phyloP scores from a whole-genome alignment of 2,888 invertebrate genomes.

The Phlogophora meticulosa region DNA sequence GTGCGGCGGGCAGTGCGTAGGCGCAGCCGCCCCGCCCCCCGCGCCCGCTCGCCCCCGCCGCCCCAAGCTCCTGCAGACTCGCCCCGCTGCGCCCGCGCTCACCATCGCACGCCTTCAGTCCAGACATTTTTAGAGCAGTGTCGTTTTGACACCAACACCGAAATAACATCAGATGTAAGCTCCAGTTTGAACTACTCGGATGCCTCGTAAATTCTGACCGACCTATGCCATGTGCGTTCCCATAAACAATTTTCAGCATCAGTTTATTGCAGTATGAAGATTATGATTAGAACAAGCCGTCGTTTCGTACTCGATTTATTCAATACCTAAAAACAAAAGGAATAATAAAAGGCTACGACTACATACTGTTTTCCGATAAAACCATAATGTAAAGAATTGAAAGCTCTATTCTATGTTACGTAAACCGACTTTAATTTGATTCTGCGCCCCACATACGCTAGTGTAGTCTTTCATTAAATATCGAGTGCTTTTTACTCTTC shows the following conservation, averaged over 20 bases:
- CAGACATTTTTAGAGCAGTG: conserved; percentile 90
- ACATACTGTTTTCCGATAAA: conserved; percentile 47
- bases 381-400: conserved; percentile 36
- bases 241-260: conserved; percentile 56
- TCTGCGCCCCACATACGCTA: conserved; percentile 39
- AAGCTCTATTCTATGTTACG: conserved; percentile 40
- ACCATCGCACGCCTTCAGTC: conserved; percentile 70
- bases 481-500: conserved; percentile 16
- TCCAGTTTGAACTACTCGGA: conserved; percentile 78
- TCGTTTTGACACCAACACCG: conserved; percentile 90
- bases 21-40: conserved; percentile 77
- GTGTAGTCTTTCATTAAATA: conserved; percentile 13
- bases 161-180: conserved; percentile 87
- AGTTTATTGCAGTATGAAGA: conserved; percentile 12
- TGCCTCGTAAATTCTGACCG: conserved; percentile 77
- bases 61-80: conserved; percentile 57
- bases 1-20: conserved; percentile 87
- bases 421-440: conserved; percentile 50
- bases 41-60: conserved; percentile 61
- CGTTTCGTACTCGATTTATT: conserved; percentile 19
- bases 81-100: conserved; percentile 54
- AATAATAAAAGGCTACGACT: conserved; percentile 32
- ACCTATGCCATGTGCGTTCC: conserved; percentile 67
- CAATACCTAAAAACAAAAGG: conserved; percentile 27
- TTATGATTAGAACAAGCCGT: conserved; percentile 24